These are phyloP conservation scores for Chydorus sphaericus DNA, from an alignment of 2,888 invertebrate genomes.

Conservation along the genomic window DNA sequence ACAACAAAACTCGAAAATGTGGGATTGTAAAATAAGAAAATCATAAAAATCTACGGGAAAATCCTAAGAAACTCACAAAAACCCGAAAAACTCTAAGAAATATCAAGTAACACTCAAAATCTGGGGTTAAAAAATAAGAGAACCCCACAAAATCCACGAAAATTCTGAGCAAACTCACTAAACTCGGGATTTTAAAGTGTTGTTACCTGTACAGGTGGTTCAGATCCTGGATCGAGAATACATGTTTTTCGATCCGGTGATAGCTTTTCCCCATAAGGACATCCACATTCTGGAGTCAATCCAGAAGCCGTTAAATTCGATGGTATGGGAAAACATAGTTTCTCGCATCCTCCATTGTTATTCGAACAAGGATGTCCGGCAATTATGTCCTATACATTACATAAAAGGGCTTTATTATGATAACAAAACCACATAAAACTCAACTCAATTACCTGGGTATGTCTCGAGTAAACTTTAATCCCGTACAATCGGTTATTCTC, in stretches of 20 bases:
- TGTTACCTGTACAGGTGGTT: conserved; percentile 52
- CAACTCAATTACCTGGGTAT: conserved; percentile 10
- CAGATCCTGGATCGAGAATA: conserved; percentile 61
- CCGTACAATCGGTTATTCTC: conserved; percentile 82
- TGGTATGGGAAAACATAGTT: conserved; percentile 86
- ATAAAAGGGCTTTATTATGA: background rate
- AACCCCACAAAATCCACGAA: no score
- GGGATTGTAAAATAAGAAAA: no score
- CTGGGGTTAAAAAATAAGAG: no score
- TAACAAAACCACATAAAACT: no score
- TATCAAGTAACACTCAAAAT: no score
- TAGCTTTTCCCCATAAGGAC: conserved; percentile 81
- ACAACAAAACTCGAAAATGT: no score
- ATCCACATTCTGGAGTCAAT: conserved; percentile 61
- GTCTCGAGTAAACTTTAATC: conserved; percentile 46
- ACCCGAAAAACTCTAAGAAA: no score
- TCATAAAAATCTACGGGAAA: no score
- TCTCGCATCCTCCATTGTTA: conserved; percentile 80
- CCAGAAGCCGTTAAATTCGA: conserved; percentile 31
- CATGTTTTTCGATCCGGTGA: conserved; percentile 52
- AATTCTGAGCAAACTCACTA: no score
- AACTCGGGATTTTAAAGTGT: no score
- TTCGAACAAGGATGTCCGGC: conserved; percentile 62
- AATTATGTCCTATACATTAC: conserved; percentile 42
- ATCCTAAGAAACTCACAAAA: no score